phyloP scores from a whole-genome alignment of 2,113 vertebrate genomes.

The Coptodon rendalli region DNA sequence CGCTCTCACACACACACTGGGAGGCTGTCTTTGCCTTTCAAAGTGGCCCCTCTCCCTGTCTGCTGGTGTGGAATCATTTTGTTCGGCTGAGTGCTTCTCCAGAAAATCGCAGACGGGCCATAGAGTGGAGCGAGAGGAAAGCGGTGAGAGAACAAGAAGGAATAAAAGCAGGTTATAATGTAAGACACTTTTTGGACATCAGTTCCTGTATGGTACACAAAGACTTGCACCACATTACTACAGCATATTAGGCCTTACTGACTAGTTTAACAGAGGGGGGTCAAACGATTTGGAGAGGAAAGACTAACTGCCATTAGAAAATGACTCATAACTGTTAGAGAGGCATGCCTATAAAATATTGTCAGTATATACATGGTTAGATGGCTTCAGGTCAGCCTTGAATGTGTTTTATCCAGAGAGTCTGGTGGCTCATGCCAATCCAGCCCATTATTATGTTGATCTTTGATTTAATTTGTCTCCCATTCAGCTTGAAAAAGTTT shows the following conservation, averaged over 20 bases:
- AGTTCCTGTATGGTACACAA: conserved; percentile 20
- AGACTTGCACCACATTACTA: neutral
- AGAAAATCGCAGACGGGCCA: conserved; percentile 45
- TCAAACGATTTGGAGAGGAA: conserved; percentile 24
- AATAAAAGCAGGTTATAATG: conserved; percentile 31
- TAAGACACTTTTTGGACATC: neutral
- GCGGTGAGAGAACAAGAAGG: neutral
- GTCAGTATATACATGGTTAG: neutral
- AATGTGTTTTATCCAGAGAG: neutral
- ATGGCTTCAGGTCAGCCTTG: neutral
- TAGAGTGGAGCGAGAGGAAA: conserved; percentile 20
- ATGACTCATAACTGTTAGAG: neutral
- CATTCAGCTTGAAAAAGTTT: neutral
- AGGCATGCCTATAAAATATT: neutral
- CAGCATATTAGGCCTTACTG: neutral
- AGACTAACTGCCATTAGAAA: conserved; percentile 5
- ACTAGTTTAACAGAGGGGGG: conserved; percentile 23
- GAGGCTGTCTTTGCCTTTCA: conserved; percentile 38
- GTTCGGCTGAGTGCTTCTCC: conserved; percentile 55
- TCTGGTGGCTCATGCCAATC: neutral
- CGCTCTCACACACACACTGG: neutral
- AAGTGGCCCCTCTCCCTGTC: conserved; percentile 35
- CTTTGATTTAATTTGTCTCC: neutral
- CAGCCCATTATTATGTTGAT: neutral
- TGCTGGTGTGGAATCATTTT: conserved; percentile 58